Evolutionary conservation across 2,113 vertebrate species (phyloP).

Genomic region (Chaenogobius annularis): DNA sequence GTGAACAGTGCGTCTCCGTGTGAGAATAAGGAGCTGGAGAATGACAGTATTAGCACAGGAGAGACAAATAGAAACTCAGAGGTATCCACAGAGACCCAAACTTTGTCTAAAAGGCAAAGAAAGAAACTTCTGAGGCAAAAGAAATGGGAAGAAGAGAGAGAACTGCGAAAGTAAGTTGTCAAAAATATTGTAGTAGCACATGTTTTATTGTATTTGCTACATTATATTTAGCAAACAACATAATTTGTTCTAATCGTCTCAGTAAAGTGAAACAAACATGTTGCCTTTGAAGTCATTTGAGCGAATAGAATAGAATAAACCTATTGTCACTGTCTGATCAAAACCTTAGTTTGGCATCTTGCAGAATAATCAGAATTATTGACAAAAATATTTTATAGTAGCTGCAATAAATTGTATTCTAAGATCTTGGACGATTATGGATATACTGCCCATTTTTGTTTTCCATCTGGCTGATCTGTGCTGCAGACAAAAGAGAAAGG

Average conservation of each 20-base stretch:
- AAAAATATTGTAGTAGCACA: neutral
- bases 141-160: constrained; percentile 93
- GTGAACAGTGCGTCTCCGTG: neutral
- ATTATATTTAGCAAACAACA: neutral
- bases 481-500: constrained; percentile 88
- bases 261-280: neutral
- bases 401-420: no score
- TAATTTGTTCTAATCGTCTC: neutral
- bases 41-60: fast-evolving
- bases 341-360: neutral
- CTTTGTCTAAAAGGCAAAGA: constrained; percentile 87
- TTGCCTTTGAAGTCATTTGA: neutral
- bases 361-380: neutral
- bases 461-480: no score
- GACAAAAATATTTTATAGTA: no score
- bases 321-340: neutral
- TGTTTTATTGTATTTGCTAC: neutral
- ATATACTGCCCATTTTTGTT: no score
- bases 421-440: no score
- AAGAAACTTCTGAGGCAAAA: constrained; percentile 90
- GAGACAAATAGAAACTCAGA: neutral
- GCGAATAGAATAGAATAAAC: neutral
- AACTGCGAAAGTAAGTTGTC: constrained; percentile 84
- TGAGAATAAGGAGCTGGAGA: neutral
- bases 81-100: constrained; percentile 6